Evolutionary conservation across 2,797 vertebrate genomes (phyloP).

Genomic region (Melanotaenia maccullochi): DNA sequence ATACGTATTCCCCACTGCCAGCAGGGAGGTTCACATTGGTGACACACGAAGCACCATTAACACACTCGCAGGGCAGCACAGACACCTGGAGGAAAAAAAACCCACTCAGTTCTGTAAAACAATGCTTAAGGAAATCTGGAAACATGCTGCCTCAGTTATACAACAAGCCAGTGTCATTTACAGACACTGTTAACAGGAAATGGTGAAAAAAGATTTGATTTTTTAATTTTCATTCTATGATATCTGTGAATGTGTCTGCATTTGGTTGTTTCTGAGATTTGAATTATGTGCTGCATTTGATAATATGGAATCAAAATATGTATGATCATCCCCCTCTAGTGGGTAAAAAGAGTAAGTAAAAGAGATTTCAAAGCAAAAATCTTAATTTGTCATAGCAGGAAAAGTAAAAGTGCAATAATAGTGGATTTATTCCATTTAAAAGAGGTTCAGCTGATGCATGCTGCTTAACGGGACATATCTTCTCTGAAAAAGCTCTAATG

Average conservation of each 20-base stretch:
- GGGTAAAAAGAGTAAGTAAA: constrained; percentile 12
- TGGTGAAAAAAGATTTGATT: too few species aligned
- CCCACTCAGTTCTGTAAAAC: background rate
- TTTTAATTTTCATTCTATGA: too few species aligned
- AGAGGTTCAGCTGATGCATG: background rate
- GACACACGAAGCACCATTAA: constrained; percentile 88
- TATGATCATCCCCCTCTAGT: constrained; percentile 65
- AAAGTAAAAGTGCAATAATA: background rate
- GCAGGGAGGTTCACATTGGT: constrained; percentile 77
- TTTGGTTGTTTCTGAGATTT: background rate
- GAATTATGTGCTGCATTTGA: background rate
- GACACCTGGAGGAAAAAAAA: constrained; percentile 80
- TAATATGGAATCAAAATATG: background rate
- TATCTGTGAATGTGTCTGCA: too few species aligned
- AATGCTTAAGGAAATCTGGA: too few species aligned
- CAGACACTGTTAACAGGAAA: too few species aligned
- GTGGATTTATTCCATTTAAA: background rate
- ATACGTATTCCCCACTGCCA: constrained; percentile 85
- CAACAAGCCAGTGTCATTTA: too few species aligned
- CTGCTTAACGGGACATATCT: too few species aligned
- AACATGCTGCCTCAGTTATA: too few species aligned
- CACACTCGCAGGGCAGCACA: constrained; percentile 86
- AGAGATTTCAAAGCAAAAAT: background rate
- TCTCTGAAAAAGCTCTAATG: background rate
- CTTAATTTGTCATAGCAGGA: background rate